Conservation (phyloP, 1,140 invertebrate species). For the Drosophila simulans region DNA sequence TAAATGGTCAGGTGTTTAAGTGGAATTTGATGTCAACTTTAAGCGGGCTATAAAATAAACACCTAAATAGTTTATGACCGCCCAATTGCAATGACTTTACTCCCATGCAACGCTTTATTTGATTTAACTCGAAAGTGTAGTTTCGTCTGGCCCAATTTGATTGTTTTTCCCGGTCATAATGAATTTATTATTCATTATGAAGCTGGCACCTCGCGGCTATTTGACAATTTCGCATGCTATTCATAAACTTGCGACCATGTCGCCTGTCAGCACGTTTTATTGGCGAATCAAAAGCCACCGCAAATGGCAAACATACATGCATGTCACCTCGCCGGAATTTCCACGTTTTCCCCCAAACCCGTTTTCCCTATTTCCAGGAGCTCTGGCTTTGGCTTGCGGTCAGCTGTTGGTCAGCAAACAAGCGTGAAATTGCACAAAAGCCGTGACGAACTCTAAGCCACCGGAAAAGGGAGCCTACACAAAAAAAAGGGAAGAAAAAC, state of each 20-base stretch:
- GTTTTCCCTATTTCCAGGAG: slow-evolving; percentile 3
- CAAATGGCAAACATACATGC: slow-evolving; percentile 31
- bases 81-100: background rate
- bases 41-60: slow-evolving; percentile 16
- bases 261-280: slow-evolving; percentile 54
- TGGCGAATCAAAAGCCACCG: slow-evolving; percentile 58
- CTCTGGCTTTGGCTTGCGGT: slow-evolving; percentile 68
- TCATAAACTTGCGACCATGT: slow-evolving; percentile 26
- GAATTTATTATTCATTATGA: slow-evolving; percentile 46
- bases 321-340: background rate
- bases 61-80: slow-evolving; percentile 23
- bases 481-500: background rate
- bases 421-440: slow-evolving; percentile 81
- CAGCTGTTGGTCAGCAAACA: slow-evolving; percentile 76
- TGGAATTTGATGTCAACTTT: slow-evolving; percentile 23
- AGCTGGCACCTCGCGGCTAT: slow-evolving; percentile 15
- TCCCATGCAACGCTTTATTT: slow-evolving; percentile 16
- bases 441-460: slow-evolving; percentile 52
- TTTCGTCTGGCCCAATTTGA: slow-evolving; percentile 19
- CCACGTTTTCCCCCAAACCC: background rate
- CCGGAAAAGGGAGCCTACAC: slow-evolving; percentile 8
- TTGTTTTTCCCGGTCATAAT: slow-evolving; percentile 29
- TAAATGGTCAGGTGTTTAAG: background rate
- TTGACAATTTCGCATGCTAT: slow-evolving; percentile 42
- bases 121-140: slow-evolving; percentile 15